These are phyloP conservation scores for Zeus faber DNA, from an alignment of 2,113 vertebrate species.

Conservation along the genomic window DNA sequence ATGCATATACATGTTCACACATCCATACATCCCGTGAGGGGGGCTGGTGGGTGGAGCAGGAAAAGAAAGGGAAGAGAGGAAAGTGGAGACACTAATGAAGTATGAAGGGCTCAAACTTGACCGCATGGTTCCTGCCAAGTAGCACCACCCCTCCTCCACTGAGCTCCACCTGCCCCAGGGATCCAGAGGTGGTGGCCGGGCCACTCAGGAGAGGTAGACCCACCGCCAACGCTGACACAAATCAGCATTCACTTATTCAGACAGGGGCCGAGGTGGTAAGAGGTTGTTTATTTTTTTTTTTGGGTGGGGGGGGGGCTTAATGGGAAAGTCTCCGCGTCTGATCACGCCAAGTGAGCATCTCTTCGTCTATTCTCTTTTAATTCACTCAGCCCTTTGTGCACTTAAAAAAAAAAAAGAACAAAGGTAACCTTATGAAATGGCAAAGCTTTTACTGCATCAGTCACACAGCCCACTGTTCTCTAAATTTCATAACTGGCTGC, in stretches of 20 bases:
- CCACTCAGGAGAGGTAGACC: constrained; percentile 4
- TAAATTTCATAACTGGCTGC: constrained; percentile 26
- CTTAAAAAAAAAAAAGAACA: too few relatives aligned
- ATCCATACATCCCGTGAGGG: constrained; percentile 30
- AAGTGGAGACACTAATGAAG: constrained; percentile 64
- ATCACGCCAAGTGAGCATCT: constrained; percentile 13
- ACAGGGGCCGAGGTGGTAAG: neutral
- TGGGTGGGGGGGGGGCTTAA: constrained; percentile 11
- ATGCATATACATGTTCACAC: constrained; percentile 9
- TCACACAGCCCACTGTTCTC: constrained; percentile 26
- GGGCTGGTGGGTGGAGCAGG: constrained; percentile 15
- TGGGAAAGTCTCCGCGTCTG: constrained; percentile 17
- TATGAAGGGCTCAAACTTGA: constrained; percentile 66
- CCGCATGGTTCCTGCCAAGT: constrained; percentile 59
- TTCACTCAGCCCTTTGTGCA: constrained; percentile 27
- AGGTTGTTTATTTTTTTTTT: neutral
- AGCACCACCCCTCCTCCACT: constrained; percentile 16
- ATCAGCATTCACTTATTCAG: neutral
- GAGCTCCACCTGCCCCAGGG: constrained; percentile 41
- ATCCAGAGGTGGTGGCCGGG: constrained; percentile 28
- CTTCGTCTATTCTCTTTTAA: constrained; percentile 17
- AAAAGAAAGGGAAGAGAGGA: constrained; percentile 29
- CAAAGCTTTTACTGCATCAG: constrained; percentile 50
- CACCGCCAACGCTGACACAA: constrained; percentile 11
- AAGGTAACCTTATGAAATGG: too few relatives aligned